These are phyloP conservation scores for Eulithis testata DNA, from an alignment of 2,888 invertebrate genomes.

Conservation along the genomic window DNA sequence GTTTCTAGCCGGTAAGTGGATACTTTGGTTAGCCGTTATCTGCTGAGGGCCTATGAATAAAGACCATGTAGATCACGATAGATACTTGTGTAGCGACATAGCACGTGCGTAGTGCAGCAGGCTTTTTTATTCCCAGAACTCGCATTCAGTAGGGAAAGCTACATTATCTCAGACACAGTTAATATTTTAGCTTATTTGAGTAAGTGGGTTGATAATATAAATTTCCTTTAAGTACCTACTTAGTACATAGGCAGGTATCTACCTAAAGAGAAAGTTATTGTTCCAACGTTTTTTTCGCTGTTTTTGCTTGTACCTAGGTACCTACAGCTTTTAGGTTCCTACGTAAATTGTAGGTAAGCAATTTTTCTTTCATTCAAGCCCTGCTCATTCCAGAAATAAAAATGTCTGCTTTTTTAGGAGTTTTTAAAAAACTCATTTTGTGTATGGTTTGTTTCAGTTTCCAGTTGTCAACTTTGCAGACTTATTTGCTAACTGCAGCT, in stretches of 20 bases:
- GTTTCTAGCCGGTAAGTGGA: slow-evolving; percentile 10
- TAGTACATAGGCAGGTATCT: too few species aligned
- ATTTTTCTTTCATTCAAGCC: too few species aligned
- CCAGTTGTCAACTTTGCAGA: slow-evolving; percentile 1
- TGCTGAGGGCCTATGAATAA: not conserved
- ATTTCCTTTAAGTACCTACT: not conserved
- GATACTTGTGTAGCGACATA: not conserved
- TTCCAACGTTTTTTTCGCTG: slow-evolving; percentile 6
- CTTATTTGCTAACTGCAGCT: not conserved
- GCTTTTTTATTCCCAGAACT: not conserved
- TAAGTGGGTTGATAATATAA: not conserved
- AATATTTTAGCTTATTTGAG: not conserved
- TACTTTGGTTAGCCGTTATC: not conserved
- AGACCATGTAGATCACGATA: not conserved
- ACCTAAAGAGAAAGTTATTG: not conserved
- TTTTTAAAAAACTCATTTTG: not conserved
- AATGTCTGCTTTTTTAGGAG: too few species aligned
- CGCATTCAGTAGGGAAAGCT: not conserved
- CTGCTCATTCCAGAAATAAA: too few species aligned
- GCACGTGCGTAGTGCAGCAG: slow-evolving; percentile 9
- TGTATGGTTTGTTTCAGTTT: slow-evolving; percentile 7
- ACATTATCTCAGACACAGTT: not conserved
- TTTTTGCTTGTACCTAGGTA: too few species aligned
- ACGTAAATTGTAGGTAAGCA: too few species aligned
- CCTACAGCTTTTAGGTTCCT: too few species aligned